Conservation (phyloP, 2,113 vertebrate species). For the Sinocyclocheilus rhinocerous region DNA sequence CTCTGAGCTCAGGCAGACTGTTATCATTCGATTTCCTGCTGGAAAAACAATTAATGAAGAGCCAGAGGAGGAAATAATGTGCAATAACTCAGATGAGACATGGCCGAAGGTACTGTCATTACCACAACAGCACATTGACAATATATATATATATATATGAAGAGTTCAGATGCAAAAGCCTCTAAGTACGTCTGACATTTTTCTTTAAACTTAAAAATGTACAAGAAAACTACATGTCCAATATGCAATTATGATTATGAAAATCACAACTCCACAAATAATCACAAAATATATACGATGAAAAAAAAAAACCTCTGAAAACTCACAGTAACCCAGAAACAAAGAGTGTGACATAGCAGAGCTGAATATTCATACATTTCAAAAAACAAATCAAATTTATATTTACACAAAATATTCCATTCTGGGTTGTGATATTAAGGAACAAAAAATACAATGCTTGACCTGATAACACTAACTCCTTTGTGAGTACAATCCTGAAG, state of each 20-base stretch:
- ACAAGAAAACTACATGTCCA: not conserved
- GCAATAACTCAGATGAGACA: slow-evolving; percentile 48
- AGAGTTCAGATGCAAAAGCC: too few species aligned
- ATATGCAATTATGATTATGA: not conserved
- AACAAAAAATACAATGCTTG: too few species aligned
- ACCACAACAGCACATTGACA: not conserved
- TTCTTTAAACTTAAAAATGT: not conserved
- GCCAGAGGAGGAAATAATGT: slow-evolving; percentile 17
- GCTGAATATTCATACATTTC: too few species aligned
- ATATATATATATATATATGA: not conserved
- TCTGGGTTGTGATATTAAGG: too few species aligned
- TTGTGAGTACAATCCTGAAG: too few species aligned
- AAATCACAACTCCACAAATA: not conserved
- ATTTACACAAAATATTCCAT: too few species aligned
- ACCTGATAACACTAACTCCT: too few species aligned
- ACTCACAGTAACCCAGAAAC: too few species aligned
- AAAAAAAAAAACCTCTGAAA: too few species aligned
- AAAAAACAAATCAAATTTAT: too few species aligned
- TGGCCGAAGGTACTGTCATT: slow-evolving; percentile 2
- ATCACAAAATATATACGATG: not conserved
- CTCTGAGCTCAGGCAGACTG: slow-evolving; percentile 36
- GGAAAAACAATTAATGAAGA: slow-evolving; percentile 58
- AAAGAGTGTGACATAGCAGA: too few species aligned
- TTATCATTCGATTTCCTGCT: slow-evolving; percentile 45
- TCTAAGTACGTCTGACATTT: too few species aligned